Base-by-base conservation (phyloP, 2,888 invertebrate species). In the Epistrophella euchroma region DNA sequence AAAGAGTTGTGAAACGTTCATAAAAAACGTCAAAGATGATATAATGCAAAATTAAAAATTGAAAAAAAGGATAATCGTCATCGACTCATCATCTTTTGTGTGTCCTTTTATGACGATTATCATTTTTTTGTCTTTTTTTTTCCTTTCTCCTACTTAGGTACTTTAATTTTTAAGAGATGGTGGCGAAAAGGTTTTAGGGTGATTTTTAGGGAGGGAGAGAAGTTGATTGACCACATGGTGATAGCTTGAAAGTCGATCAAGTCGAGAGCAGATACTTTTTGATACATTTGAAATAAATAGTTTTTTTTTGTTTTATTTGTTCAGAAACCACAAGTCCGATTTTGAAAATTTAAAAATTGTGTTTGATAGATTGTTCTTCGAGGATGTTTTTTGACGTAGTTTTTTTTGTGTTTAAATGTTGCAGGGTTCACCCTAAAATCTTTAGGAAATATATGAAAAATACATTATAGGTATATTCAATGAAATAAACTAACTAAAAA, bases 21-120 rank as follows among this genome's bases (percentile, higher is more conserved):
- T 28, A 55, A 81, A 81, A 81, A 62, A 70, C 75, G 60, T 55
- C 55, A 75, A 64, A 74, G 52, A 83, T 83, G 83, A 77, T 78
- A 45, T 73, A 82, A 73, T 68, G 52, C 4, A 32, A 40, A 55
- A 52, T 17, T 28, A 73, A 79, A n/a, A 50, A 32, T 55, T 32
- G 4, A 50, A 73, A 52, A 76, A 73, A 78, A 68, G 40, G 56
- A 77, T 82, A 82, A 77, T 77, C 82, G 71, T 56, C 58, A 73
- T 68, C 66, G 73, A 73, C 58, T 68, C 58, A 28, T 45, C 40
- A 15, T 73, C 50, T 73, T 52, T 73, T 68, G 11, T 70, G 22
- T 56, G 37, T 56, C 74, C 62, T 40, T 13, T 13, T 79, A 43
- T 75, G 56, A 74, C 70, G 45, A 74, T 84, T 70, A 56, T 74